Base-by-base conservation (phyloP, 1,140 invertebrate species). In the Leptonema lineaticorne region DNA sequence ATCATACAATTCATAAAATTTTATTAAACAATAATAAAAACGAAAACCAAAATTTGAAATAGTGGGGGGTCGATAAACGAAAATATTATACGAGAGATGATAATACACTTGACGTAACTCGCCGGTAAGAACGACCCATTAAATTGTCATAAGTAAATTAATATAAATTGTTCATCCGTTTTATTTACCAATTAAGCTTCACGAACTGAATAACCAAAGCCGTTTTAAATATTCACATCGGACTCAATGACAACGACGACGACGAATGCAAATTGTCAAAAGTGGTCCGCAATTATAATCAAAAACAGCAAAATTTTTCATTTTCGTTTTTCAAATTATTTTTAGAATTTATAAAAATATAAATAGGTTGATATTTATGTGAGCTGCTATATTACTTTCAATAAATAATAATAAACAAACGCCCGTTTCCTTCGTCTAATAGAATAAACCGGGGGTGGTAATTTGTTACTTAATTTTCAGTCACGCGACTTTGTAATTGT, bases 401-500 rank as follows among this genome's bases (percentile, higher is more conserved):
- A n/a, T n/a, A n/a, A n/a, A n/a, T n/a, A n/a, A n/a, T n/a, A n/a
- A n/a, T n/a, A n/a, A n/a, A n/a, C n/a, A n/a, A n/a, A n/a, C n/a
- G n/a, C n/a, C n/a, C n/a, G n/a, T n/a, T n/a, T n/a, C n/a, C n/a
- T n/a, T n/a, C n/a, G n/a, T n/a, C n/a, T n/a, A n/a, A n/a, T n/a
- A n/a, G n/a, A n/a, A n/a, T 11, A 41, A 41, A 53, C 8, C 50
- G 50, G 22, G n/a, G n/a, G n/a, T n/a, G n/a, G 22, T 24, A 24
- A 53, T 53, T 53, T 53, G 50, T 53, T 22, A 11, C 20, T 53
- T 53, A 53, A 53, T 53, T 53, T 53, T 53, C 50, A 24, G 50
- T 53, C 50, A 53, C 50, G 50, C 50, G 50, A 53, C 11, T 24
- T 11, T 8, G 18, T 26, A 14, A 26, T 26, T 22, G 22, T 26